Conservation (phyloP, 2,797 vertebrate genomes). For the Myiotriccus ornatus region DNA sequence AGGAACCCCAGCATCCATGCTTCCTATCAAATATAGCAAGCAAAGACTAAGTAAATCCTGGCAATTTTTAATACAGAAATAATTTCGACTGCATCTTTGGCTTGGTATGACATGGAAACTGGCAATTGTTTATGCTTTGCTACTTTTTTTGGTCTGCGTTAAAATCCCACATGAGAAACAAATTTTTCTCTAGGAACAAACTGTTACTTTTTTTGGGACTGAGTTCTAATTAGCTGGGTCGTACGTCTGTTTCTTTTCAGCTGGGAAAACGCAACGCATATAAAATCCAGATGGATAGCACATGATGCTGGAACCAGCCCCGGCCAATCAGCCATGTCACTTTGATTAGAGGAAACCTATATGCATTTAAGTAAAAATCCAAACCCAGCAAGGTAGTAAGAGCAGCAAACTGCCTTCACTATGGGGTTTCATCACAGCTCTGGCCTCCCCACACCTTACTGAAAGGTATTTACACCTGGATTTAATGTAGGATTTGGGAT, state of each 20-base stretch:
- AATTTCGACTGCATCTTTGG: background rate
- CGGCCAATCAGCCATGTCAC: background rate
- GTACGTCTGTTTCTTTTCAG: background rate
- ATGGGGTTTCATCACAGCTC: background rate
- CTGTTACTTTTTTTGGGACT: constrained; percentile 33
- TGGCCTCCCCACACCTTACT: background rate
- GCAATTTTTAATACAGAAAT: background rate
- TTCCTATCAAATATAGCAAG: background rate
- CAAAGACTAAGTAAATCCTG: background rate
- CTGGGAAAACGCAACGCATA: background rate
- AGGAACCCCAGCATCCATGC: background rate
- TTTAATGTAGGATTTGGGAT: background rate
- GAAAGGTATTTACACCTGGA: background rate
- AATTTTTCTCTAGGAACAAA: constrained; percentile 44
- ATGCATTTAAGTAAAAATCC: background rate
- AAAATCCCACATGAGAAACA: constrained; percentile 37
- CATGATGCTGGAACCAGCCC: constrained; percentile 28
- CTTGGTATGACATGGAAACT: constrained; percentile 7
- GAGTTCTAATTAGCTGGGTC: constrained; percentile 2
- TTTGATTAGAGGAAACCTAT: background rate
- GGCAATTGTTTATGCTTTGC: constrained; percentile 12
- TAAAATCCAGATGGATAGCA: constrained; percentile 61
- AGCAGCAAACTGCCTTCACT: background rate
- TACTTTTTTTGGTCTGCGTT: constrained; percentile 19
- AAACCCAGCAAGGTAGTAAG: background rate